Base-by-base conservation (phyloP, 2,797 vertebrate species). In the Distichodus sexfasciatus region DNA sequence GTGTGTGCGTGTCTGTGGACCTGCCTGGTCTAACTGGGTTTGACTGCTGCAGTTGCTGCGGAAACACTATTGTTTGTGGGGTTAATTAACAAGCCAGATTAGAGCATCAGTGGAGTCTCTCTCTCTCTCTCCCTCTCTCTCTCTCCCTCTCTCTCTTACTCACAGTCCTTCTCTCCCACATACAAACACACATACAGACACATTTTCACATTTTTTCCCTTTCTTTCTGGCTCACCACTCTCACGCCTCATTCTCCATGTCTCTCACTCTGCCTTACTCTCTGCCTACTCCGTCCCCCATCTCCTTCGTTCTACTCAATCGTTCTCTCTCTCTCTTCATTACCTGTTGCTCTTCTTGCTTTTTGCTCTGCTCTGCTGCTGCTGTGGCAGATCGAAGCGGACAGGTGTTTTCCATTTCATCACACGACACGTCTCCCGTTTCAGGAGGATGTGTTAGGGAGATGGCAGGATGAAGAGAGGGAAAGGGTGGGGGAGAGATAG, bases 41-140 rank as follows among this genome's bases (percentile, higher is more conserved):
- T 70, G 67, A 77, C 68, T 57, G 70, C 47, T 51, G 84, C 66
- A 55, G 79, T 82, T 84, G 78, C 85, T 79, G 76, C 58, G 75
- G 75, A 81, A 79, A 85, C 76, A 71, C 53, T 75, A 73, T 82
- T 85, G 84, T 88, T 87, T 87, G 79, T 82, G 40, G 57, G 60
- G 76, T 80, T 90, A 87, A 90, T 87, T 86, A 90, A 87, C 82
- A 82, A 79, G 78, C 74, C 78, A 79, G 85, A 88, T 90, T 72
- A 82, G 87, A 84, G 66, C 66, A 66, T 68, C 54, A 70, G 58
- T 69, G 43, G 58, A 61, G 26, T 38, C 33, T 43, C 21, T 21
- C 46, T 31, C 41, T 83, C 77, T 77, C 75, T 81, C 85, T 80
- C 82, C 83, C 38, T 62, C 17, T 71, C 31, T 19, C 19, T 41